Percentiles rank a stretch among this genome's conserved stretches.
These are phyloP conservation scores for fruit fly (Drosophila melanogaster) DNA, from an alignment of 1,140 invertebrate species.

Conservation along the genomic window DNA sequence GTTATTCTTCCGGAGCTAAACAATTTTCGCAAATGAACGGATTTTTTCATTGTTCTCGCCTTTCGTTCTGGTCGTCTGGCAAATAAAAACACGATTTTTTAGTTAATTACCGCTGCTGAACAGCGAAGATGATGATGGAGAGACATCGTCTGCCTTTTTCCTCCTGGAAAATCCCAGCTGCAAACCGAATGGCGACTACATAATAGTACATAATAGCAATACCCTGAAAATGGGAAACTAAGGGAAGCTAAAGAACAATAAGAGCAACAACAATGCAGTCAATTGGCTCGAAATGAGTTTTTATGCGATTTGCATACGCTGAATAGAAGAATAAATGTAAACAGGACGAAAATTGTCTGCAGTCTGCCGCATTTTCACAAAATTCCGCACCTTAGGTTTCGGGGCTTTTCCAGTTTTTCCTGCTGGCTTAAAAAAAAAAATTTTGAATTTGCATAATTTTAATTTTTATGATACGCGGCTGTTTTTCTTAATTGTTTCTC, in stretches of 20 bases:
- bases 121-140: conserved; percentile 18
- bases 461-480: conserved; percentile 70
- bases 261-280: conserved; percentile 68
- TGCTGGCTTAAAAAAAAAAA: conserved; percentile 54
- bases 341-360: conserved; percentile 45
- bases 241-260: conserved; percentile 20
- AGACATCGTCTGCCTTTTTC: conserved; percentile 31
- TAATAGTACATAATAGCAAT: conserved; percentile 22
- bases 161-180: conserved; percentile 56
- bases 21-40: conserved; percentile 73
- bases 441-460: conserved; percentile 75
- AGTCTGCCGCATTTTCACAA: conserved; percentile 35
- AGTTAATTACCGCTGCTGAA: conserved; percentile 66
- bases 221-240: conserved; percentile 4
- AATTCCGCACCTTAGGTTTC: conserved; percentile 20
- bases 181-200: conserved; percentile 20
- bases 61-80: conserved; percentile 30
- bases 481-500: conserved; percentile 75
- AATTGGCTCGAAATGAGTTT: conserved; percentile 81
- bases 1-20: conserved; percentile 46
- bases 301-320: conserved; percentile 79
- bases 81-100: conserved; percentile 61
- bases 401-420: conserved; percentile 16
- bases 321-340: conserved; percentile 72
- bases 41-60: conserved; percentile 53